Evolutionary conservation across 1,140 invertebrate species (phyloP).

Genomic region (honey bee (Apis mellifera)): DNA sequence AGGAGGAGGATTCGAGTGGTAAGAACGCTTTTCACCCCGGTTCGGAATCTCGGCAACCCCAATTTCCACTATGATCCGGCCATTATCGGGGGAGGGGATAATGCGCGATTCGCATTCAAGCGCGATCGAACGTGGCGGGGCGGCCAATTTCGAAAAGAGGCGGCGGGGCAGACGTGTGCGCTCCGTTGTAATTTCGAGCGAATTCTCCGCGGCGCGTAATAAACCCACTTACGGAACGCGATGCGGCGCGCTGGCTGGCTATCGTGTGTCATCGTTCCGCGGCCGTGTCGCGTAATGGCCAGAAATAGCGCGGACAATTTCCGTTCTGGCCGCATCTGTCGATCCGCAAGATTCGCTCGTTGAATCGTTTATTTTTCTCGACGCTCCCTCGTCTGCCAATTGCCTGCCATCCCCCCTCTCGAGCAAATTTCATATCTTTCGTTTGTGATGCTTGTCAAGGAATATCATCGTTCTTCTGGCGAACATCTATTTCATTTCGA

Average conservation of each 20-base stretch:
- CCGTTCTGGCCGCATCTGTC: neutral
- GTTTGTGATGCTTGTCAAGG: no score
- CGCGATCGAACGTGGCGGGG: slow-evolving; percentile 25
- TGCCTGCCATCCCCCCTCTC: fast-evolving
- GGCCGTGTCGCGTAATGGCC: neutral
- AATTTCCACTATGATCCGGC: slow-evolving; percentile 20
- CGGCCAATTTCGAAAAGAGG: slow-evolving; percentile 51
- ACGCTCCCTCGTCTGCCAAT: no score
- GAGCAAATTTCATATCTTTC: no score
- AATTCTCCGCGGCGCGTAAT: slow-evolving; percentile 54
- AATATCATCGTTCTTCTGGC: no score
- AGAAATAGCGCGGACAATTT: neutral
- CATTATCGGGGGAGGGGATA: slow-evolving; percentile 30
- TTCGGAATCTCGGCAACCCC: neutral
- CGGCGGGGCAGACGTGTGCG: neutral
- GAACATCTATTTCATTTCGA: no score
- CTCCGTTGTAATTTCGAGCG: slow-evolving; percentile 50
- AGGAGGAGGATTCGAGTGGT: neutral
- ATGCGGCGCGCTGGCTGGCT: slow-evolving; percentile 10
- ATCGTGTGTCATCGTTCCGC: slow-evolving; percentile 36
- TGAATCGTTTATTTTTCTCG: slow-evolving; percentile 6
- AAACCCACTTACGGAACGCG: slow-evolving; percentile 33
- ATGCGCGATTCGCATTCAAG: slow-evolving; percentile 60
- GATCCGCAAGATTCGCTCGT: neutral
- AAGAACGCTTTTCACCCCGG: neutral